A percentile compares a stretch with the other conserved stretches of the same genome.
phyloP scores from a whole-genome alignment of 2,113 vertebrate genomes.

The Jacana jacana region DNA sequence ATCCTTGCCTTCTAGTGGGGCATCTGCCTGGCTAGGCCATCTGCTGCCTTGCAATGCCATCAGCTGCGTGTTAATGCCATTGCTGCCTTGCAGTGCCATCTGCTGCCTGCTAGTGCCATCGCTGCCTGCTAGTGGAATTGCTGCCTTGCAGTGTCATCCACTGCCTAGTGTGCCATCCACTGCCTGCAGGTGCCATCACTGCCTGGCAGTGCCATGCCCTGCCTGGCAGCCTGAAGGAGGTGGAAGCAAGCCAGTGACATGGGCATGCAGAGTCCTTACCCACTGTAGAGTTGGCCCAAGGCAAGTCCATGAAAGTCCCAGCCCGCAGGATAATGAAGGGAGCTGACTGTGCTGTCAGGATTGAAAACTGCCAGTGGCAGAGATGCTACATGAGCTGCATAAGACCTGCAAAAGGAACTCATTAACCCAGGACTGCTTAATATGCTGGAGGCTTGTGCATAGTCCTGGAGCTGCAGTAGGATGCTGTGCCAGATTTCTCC shows the following conservation, averaged over 20 bases:
- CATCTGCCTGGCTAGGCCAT: background rate
- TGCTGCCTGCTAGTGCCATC: background rate
- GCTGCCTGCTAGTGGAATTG: background rate
- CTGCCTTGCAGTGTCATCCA: background rate
- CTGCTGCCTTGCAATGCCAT: background rate
- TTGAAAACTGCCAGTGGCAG: background rate
- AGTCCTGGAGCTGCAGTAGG: constrained; percentile 25
- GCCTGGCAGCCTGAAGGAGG: background rate
- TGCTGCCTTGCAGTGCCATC: background rate
- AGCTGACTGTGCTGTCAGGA: background rate
- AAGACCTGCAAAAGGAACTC: constrained; percentile 28
- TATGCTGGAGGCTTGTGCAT: background rate
- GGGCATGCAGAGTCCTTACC: background rate
- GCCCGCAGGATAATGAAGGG: background rate
- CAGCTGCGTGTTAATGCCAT: background rate
- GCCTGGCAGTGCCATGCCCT: background rate
- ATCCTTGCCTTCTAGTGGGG: background rate
- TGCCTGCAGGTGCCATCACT: background rate
- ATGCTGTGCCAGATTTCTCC: background rate
- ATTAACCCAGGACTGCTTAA: constrained; percentile 47
- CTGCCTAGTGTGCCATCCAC: background rate
- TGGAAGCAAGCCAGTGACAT: background rate
- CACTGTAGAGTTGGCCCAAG: background rate
- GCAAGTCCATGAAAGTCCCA: background rate
- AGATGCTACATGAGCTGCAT: background rate